Conservation (phyloP, 2,888 invertebrate genomes). For the Drosophila kanekoi region DNA sequence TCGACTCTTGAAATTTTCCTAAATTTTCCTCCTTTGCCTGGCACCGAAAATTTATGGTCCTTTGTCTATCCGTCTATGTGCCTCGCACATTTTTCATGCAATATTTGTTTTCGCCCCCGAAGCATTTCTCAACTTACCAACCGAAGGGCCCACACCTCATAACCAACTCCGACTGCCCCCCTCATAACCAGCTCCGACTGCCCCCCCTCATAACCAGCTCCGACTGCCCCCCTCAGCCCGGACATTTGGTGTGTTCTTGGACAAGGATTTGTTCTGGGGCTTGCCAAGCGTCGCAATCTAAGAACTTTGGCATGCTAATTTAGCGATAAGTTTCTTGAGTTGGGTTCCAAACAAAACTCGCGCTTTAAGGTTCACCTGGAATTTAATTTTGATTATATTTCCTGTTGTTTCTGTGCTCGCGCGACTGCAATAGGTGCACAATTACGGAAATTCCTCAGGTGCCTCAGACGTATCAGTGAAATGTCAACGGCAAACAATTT, state of each 20-base stretch:
- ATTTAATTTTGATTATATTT: constrained; percentile 43
- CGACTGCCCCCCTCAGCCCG: too few relatives aligned
- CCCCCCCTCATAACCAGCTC: too few relatives aligned
- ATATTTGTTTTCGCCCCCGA: constrained; percentile 58
- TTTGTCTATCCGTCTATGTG: constrained; percentile 66
- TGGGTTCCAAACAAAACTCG: constrained; percentile 17
- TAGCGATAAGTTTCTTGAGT: constrained; percentile 64
- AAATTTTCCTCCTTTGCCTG: constrained; percentile 37
- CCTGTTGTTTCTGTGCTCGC: not conserved
- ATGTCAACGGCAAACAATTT: constrained; percentile 62
- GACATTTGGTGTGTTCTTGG: constrained; percentile 12
- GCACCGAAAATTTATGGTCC: constrained; percentile 71
- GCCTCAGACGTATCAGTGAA: constrained; percentile 47
- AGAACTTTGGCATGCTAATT: constrained; percentile 66
- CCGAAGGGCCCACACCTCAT: constrained; percentile 1
- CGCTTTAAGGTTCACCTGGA: constrained; percentile 22
- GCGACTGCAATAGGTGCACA: constrained; percentile 43
- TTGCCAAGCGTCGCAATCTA: constrained; percentile 58
- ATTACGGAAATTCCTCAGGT: constrained; percentile 45
- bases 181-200: too few relatives aligned
- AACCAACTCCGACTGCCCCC: not conserved
- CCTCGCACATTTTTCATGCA: constrained; percentile 77
- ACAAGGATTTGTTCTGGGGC: constrained; percentile 40
- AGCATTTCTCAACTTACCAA: constrained; percentile 41
- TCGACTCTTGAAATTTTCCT: constrained; percentile 10